These are phyloP conservation scores for Drosophila tani DNA, from an alignment of 1,140 invertebrate genomes.

Conservation along the genomic window DNA sequence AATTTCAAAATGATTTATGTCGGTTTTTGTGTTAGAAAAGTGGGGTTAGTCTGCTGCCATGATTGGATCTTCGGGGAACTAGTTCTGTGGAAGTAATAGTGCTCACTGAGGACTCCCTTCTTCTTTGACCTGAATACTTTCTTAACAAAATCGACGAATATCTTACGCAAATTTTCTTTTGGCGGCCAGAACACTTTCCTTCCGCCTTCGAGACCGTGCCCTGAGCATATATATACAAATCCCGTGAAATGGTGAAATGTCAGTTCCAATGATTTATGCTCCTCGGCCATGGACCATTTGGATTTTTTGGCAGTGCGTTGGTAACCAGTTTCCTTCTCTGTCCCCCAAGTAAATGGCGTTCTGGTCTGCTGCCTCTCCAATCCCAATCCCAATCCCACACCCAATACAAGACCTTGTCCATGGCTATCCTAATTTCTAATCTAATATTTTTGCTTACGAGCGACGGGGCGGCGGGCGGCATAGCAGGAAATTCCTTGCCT, in stretches of 20 bases:
- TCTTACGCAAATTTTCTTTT: slow-evolving; percentile 38
- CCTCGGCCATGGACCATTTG: slow-evolving; percentile 72
- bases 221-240: slow-evolving; percentile 61
- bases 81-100: slow-evolving; percentile 23
- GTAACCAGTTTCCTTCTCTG: slow-evolving; percentile 31
- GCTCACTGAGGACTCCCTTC: neutral
- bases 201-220: slow-evolving; percentile 6
- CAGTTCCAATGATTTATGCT: slow-evolving; percentile 84
- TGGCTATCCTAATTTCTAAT: slow-evolving; percentile 81
- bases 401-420: slow-evolving; percentile 39
- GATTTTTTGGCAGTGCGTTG: slow-evolving; percentile 70
- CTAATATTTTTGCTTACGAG: slow-evolving; percentile 78
- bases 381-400: slow-evolving; percentile 4
- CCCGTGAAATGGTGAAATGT: slow-evolving; percentile 80
- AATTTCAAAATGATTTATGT: slow-evolving; percentile 82
- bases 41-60: slow-evolving; percentile 2
- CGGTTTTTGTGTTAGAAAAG: slow-evolving; percentile 39
- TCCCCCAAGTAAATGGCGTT: slow-evolving; percentile 58
- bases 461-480: neutral
- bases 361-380: slow-evolving; percentile 61
- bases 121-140: slow-evolving; percentile 1
- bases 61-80: slow-evolving; percentile 28
- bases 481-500: slow-evolving; percentile 51
- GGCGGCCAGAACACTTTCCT: slow-evolving; percentile 19
- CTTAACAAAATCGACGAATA: slow-evolving; percentile 27